Evolutionary conservation across 1,140 invertebrate genomes (phyloP), one percentile per base, ranked within the genome.

Genomic region (Cheumatopsyche charites): DNA sequence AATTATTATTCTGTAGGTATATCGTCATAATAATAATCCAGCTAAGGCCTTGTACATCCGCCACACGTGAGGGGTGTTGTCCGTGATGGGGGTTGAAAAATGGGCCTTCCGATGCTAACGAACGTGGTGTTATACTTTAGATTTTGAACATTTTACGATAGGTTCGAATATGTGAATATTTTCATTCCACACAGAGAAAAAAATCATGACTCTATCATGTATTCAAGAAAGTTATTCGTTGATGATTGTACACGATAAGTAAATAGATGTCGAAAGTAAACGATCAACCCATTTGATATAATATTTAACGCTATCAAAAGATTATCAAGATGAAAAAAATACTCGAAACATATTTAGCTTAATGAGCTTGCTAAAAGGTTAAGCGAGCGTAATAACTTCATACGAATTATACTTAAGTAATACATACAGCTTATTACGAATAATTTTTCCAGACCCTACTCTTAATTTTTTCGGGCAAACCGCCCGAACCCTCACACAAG

Each of bases 21-120:
- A 72, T 72, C 70, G 70, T 66, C 62, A 63, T 72, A 72, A 72
- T 72, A 72, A 72, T 72, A 72, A 72, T 72, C 70, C 70, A 36
- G n/a, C 62, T 21, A 36, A 72, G 62, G 62, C 62, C 58, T 66
- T 72, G 43, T 65, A 49, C 70, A 72, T 66, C 62, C 70, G 45
- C 70, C 47, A 72, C 70, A 72, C 70, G 70, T 72, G 67, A 72
- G 23, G 15, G 25, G 70, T 25, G 65, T 72, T 72, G 67, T 72
- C 70, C 62, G 55, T 19, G n/a, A 19, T 17, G 65, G 13, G 43
- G 15, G 62, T 12, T 58, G 55, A 58, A 58, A 58, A 58, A 58
- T 58, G 23, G 55, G 11, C 21, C 13, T 25, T 58, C 21, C 55
- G 55, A 58, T 58, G 23, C 55, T 58, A 58, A 58, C 55, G 19